Base-by-base conservation (phyloP, 1,140 invertebrate species). In the Eupristina koningsbergeri region DNA sequence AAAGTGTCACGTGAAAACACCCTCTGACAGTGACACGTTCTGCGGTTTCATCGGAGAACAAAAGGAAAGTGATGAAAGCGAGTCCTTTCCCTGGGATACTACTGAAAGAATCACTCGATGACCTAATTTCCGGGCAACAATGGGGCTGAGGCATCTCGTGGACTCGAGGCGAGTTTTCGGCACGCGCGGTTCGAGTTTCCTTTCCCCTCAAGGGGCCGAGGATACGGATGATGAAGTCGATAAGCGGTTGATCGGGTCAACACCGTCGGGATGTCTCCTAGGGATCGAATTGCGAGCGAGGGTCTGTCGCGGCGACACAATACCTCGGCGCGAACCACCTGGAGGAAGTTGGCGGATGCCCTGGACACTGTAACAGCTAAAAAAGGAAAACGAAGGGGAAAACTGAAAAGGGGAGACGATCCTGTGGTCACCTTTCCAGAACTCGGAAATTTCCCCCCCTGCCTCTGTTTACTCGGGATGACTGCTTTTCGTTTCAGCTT, bases 271-370 rank as follows among this genome's bases (percentile, higher is more conserved):
- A 39, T 73, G 85, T 50, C 73, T 77, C 47, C 53, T 19, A 22
- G 26, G 61, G 73, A 81, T 83, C 78, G 36, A 50, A 80, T 80
- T 80, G 58, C 75, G 11, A 3, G 63, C 3, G 61, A 63, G 29
- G 29, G 0, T 47, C 47, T 34, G 53, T 58, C 22, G 39, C 69
- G 41, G 61, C 45, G 63, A 39, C 73, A 84, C 83, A 80, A 84
- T 61, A 50, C 36, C 47, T 63, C 53, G 82, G 34, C 69, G 64
- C 41, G 39, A 81, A 85, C 84, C 83, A 85, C 80, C 74, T 84
- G 81, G 84, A 85, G 80, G 81, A 84, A 82, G 73, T 81, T n/a
- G 77, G 76, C 80, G 81, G 53, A 69, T 71, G 80, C 69, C 61
- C 41, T 67, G 63, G 69, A 47, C 26, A n/a, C 73, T 1, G 26